Evolutionary conservation across 2,888 invertebrate species (phyloP), one percentile per base, ranked within the genome.

Genomic region (Drosophila ustulata): DNA sequence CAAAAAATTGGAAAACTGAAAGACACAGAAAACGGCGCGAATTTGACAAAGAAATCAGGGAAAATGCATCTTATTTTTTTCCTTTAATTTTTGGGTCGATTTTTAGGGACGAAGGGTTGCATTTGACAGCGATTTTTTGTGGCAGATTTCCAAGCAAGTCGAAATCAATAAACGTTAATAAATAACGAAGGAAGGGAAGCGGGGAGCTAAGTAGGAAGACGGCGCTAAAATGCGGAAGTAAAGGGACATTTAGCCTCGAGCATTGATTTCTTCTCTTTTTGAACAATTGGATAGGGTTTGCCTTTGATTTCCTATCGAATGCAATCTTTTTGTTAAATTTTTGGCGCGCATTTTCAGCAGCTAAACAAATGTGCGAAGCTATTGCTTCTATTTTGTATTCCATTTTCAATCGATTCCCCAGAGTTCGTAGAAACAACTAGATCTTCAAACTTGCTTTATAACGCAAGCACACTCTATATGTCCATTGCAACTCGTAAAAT

Each of bases 101-200:
- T 52, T 53, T 56, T 52, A 43, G 53, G 67, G 47, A n/a, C 72
- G 88, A 82, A 87, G 82, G 82, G 82, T 83, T 83, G 82, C 58
- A 34, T 50, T 74, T 82, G 86, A 64, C 78, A 76, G 76, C 43
- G 76, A 84, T 74, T 81, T 82, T 70, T 52, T 81, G 82, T 70
- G 82, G 88, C 87, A 71, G 84, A 81, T 78, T 66, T 65, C 37
- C 67, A 61, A 45, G 76, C 80, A 77, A 77, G 71, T 72, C 82
- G 80, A 78, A 82, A 80, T 89, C 86, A 80, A 87, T 85, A 80
- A 73, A 75, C 79, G 71, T 78, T 80, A 87, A 86, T 86, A 86
- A 89, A 88, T 84, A 87, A 78, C 70, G 74, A 65, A 51, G 71
- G 80, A 68, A 66, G 71, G 58, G 49, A 49, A 66, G 58, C 41